These are phyloP conservation scores for Candoia aspera DNA, from an alignment of 2,113 vertebrate genomes.

Conservation along the genomic window DNA sequence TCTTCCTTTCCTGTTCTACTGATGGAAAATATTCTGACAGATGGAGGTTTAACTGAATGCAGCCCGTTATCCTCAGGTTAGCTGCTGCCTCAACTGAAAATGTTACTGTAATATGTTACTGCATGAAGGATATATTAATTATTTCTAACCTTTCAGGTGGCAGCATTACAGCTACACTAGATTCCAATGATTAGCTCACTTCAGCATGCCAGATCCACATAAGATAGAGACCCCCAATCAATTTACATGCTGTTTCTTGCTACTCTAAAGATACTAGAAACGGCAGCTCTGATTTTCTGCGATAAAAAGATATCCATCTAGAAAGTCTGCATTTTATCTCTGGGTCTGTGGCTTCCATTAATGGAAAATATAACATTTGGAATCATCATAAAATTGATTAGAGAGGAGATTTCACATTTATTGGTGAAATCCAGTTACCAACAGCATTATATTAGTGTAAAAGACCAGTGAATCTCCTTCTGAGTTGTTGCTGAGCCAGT, in stretches of 20 bases:
- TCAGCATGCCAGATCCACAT: not conserved
- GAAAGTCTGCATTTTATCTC: not conserved
- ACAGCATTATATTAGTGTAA: not conserved
- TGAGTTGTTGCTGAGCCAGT: not conserved
- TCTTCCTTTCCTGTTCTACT: not conserved
- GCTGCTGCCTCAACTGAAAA: not conserved
- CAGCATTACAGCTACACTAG: not conserved
- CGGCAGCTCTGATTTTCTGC: not conserved
- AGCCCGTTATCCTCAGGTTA: not conserved
- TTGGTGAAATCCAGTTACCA: not conserved
- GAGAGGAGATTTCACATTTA: not conserved
- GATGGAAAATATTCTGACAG: not conserved
- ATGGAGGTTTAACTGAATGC: not conserved
- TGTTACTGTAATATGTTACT: not conserved
- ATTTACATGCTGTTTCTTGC: not conserved
- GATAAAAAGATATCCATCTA: not conserved
- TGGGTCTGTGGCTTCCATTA: not conserved
- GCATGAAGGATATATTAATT: not conserved
- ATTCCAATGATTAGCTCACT: not conserved
- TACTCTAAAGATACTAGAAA: not conserved
- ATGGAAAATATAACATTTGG: not conserved
- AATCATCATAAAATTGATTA: not conserved
- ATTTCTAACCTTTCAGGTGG: not conserved
- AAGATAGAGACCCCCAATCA: not conserved
- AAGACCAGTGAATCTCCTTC: too few relatives aligned